These are phyloP conservation scores for Lepus timidus DNA, from an alignment of 2,113 vertebrate genomes.

Conservation along the genomic window DNA sequence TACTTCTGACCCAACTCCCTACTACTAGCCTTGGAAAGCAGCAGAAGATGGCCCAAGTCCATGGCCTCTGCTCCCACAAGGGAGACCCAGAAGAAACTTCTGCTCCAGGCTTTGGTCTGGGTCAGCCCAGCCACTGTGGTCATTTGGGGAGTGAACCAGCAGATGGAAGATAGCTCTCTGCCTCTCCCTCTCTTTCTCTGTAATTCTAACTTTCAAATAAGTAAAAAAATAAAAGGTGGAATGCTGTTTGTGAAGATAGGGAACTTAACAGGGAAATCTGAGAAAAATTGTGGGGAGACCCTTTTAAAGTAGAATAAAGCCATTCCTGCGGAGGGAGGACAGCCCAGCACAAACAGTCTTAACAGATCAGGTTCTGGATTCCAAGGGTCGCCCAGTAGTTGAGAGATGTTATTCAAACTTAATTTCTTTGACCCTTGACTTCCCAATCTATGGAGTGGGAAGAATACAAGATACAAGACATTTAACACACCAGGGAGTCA, in stretches of 20 bases:
- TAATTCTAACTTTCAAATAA: background rate
- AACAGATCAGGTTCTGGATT: background rate
- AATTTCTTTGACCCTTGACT: background rate
- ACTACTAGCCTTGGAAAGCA: too few relatives aligned
- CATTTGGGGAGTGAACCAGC: too few relatives aligned
- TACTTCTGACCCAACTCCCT: too few relatives aligned
- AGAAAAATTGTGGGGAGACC: background rate
- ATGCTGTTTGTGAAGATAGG: background rate
- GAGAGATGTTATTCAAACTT: background rate
- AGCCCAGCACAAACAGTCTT: background rate
- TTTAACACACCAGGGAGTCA: background rate
- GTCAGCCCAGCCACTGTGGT: too few relatives aligned
- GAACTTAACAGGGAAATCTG: background rate
- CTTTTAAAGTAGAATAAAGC: background rate
- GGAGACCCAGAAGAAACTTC: too few relatives aligned
- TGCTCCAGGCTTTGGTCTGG: too few relatives aligned
- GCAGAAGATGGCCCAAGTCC: too few relatives aligned
- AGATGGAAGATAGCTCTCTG: too few relatives aligned
- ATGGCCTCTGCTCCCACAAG: too few relatives aligned
- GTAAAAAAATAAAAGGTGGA: background rate
- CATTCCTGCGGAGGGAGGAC: background rate
- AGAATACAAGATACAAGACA: background rate
- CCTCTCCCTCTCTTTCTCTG: too few relatives aligned
- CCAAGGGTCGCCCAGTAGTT: background rate
- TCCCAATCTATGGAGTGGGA: background rate